Conservation (phyloP, 2,888 invertebrate genomes). For the Macrophya alboannulata region DNA sequence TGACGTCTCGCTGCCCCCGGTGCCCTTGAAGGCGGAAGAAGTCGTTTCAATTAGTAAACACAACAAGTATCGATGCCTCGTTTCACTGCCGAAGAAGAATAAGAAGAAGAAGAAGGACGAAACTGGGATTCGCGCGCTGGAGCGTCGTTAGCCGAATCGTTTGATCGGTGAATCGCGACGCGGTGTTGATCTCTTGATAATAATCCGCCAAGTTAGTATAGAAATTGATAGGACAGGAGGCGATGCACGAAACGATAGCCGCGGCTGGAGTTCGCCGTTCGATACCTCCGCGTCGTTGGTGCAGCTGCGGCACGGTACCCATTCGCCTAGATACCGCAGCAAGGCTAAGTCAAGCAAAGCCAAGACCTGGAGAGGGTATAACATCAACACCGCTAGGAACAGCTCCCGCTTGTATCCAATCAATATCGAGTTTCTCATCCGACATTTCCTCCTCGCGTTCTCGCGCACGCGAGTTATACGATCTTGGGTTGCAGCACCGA, state of each 20-base stretch:
- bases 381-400: constrained; percentile 63
- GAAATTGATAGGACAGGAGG: constrained; percentile 50
- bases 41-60: constrained; percentile 53
- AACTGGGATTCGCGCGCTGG: neutral
- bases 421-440: constrained; percentile 61
- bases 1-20: neutral
- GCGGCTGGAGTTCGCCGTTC: neutral
- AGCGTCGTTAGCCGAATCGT: constrained; percentile 28
- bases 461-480: constrained; percentile 55
- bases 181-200: constrained; percentile 49
- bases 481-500: constrained; percentile 57
- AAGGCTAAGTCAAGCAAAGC: neutral
- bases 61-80: constrained; percentile 36
- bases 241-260: constrained; percentile 67
- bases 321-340: constrained; percentile 34
- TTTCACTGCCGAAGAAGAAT: constrained; percentile 21
- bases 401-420: constrained; percentile 66
- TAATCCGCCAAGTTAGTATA: constrained; percentile 42
- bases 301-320: neutral
- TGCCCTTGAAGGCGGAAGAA: neutral
- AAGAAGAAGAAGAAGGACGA: neutral
- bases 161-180: constrained; percentile 46
- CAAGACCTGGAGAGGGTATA: constrained; percentile 24
- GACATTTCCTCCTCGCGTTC: constrained; percentile 55
- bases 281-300: neutral